These are phyloP conservation scores for Caenorhabditis sulstoni DNA, from an alignment of 2,888 invertebrate species.

Conservation along the genomic window DNA sequence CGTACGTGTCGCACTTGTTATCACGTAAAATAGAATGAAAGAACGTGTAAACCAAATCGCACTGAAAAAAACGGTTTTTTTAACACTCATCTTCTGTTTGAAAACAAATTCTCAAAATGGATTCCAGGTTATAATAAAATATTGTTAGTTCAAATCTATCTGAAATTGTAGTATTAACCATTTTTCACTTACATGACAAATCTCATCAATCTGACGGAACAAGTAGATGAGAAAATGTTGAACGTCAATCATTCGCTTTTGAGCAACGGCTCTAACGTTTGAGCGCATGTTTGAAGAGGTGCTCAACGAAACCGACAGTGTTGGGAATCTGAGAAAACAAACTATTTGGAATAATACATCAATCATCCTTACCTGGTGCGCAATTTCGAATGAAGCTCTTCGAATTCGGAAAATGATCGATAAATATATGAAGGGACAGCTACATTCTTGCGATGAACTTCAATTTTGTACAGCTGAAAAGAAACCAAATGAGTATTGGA, in stretches of 20 bases:
- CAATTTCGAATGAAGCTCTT: conserved; percentile 95
- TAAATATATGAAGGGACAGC: conserved; percentile 87
- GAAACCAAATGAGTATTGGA: neutral
- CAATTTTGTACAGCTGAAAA: conserved; percentile 76
- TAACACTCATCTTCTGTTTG: no score
- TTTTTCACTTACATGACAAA: conserved; percentile 88
- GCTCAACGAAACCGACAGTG: conserved; percentile 46
- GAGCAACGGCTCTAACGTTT: conserved; percentile 95
- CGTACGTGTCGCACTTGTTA: conserved; percentile 63
- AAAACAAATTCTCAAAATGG: conserved; percentile 29
- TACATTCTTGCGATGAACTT: conserved; percentile 67
- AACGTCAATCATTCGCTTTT: conserved; percentile 91
- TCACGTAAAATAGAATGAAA: conserved; percentile 85
- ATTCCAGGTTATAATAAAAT: conserved; percentile 23
- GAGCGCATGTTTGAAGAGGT: conserved; percentile 84
- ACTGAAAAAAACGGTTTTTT: conserved; percentile 83
- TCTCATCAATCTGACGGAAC: conserved; percentile 92
- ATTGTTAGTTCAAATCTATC: no score
- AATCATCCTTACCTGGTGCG: conserved; percentile 85
- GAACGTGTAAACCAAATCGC: conserved; percentile 96
- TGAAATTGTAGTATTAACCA: no score
- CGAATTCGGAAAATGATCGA: conserved; percentile 96
- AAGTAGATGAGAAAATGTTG: conserved; percentile 91
- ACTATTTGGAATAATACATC: neutral
- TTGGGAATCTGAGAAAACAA: conserved; percentile 56